Evolutionary conservation across 2,113 vertebrate species (phyloP).

Genomic region (Pagrus major): DNA sequence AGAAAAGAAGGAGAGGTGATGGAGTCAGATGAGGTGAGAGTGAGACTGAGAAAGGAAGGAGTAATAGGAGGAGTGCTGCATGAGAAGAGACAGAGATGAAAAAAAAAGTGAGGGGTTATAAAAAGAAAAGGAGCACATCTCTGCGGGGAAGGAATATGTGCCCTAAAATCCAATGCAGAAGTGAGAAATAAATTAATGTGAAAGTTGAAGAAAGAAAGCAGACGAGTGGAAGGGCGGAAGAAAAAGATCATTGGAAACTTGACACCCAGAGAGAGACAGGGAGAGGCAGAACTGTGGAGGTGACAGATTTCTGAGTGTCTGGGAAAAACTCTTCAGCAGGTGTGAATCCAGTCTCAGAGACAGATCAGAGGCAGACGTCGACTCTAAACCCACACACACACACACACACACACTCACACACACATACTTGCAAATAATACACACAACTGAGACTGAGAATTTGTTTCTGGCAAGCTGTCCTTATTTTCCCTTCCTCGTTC

Average conservation of each 20-base stretch:
- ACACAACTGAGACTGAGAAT: constrained; percentile 11
- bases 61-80: constrained; percentile 52
- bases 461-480: constrained; percentile 32
- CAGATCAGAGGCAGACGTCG: constrained; percentile 50
- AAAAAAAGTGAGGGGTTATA: constrained; percentile 35
- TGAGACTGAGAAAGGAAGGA: constrained; percentile 27
- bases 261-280: constrained; percentile 21
- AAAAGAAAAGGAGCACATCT: constrained; percentile 25
- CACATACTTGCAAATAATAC: constrained; percentile 7
- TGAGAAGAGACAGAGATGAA: constrained; percentile 26
- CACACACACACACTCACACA: not conserved
- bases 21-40: constrained; percentile 28
- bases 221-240: not conserved
- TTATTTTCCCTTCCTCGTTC: constrained; percentile 30
- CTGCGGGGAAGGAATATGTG: constrained; percentile 22
- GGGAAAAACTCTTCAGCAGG: constrained; percentile 53
- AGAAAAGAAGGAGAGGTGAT: not conserved
- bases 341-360: constrained; percentile 58
- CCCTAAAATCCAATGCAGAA: constrained; percentile 30
- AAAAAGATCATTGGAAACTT: constrained; percentile 26
- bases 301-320: constrained; percentile 66
- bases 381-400: constrained; percentile 1
- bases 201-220: constrained; percentile 31
- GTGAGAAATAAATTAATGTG: constrained; percentile 52
- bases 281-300: constrained; percentile 28